These are phyloP conservation scores for Pipistrellus pipistrellus DNA, from an alignment of 2,797 vertebrate genomes.

Conservation along the genomic window DNA sequence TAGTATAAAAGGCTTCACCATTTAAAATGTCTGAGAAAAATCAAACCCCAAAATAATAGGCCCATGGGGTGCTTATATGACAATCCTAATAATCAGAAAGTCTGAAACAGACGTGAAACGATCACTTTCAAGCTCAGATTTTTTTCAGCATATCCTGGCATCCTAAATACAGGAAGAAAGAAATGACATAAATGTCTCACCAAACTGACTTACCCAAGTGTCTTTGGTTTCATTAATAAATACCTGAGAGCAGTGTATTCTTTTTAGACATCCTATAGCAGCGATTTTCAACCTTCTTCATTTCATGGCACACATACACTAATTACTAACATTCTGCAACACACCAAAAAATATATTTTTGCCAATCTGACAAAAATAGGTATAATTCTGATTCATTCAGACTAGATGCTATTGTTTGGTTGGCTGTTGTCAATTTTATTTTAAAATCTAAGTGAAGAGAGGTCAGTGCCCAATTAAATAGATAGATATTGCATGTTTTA, in stretches of 20 bases:
- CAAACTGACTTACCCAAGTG: background rate
- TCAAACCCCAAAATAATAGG: conserved; percentile 28
- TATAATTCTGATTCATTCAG: background rate
- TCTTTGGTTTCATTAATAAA: conserved; percentile 42
- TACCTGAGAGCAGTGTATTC: background rate
- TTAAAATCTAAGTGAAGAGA: background rate
- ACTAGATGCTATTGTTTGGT: background rate
- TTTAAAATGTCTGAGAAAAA: conserved; percentile 69
- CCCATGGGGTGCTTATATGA: background rate
- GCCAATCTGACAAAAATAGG: background rate
- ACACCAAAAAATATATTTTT: background rate
- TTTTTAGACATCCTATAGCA: background rate
- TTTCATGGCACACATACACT: background rate
- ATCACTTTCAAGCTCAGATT: conserved; percentile 52
- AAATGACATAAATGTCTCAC: background rate
- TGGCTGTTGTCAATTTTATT: background rate
- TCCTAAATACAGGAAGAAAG: background rate
- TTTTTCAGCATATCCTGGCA: conserved; percentile 6
- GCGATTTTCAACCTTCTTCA: background rate
- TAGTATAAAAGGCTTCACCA: conserved; percentile 52
- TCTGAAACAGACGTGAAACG: background rate
- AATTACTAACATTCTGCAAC: background rate
- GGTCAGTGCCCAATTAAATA: background rate
- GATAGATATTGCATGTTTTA: background rate
- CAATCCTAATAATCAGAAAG: conserved; percentile 1